These are phyloP conservation scores for Perithous albicinctus DNA, from an alignment of 2,888 invertebrate species.

Conservation along the genomic window DNA sequence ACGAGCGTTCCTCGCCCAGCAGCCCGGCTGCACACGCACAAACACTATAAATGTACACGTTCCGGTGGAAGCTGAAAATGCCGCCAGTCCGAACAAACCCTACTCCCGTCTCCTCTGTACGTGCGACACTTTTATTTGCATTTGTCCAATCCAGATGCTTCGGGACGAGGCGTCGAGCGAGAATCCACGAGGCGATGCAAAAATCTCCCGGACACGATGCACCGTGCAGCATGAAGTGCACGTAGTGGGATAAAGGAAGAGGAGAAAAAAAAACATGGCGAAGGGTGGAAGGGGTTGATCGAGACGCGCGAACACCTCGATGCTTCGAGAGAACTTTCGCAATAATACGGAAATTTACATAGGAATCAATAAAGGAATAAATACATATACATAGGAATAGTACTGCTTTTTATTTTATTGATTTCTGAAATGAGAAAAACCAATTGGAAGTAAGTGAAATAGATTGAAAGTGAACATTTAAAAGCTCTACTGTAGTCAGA, in stretches of 20 bases:
- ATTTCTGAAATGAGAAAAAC: not conserved
- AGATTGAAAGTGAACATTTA: not conserved
- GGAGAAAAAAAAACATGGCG: slow-evolving; percentile 21
- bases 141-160: slow-evolving; percentile 68
- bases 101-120: slow-evolving; percentile 64
- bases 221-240: not conserved
- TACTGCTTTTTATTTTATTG: too few species aligned
- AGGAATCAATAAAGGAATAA: too few species aligned
- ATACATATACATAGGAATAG: too few species aligned
- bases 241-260: slow-evolving; percentile 56
- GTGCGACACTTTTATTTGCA: slow-evolving; percentile 75
- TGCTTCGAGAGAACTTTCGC: not conserved
- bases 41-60: slow-evolving; percentile 47
- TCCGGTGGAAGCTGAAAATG: slow-evolving; percentile 51
- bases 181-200: slow-evolving; percentile 19
- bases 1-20: slow-evolving; percentile 2
- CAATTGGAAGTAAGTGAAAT: not conserved
- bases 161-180: slow-evolving; percentile 14
- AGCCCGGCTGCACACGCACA: not conserved
- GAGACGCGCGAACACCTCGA: slow-evolving; percentile 17
- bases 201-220: not conserved
- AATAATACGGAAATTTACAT: slow-evolving; percentile 13
- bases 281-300: not conserved
- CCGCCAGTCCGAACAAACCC: slow-evolving; percentile 71
- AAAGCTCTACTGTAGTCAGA: too few species aligned